A percentile compares a stretch with the other conserved stretches of the same genome.
phyloP scores from a whole-genome alignment of 2,797 vertebrate species.

The Gobionotothen gibberifrons region DNA sequence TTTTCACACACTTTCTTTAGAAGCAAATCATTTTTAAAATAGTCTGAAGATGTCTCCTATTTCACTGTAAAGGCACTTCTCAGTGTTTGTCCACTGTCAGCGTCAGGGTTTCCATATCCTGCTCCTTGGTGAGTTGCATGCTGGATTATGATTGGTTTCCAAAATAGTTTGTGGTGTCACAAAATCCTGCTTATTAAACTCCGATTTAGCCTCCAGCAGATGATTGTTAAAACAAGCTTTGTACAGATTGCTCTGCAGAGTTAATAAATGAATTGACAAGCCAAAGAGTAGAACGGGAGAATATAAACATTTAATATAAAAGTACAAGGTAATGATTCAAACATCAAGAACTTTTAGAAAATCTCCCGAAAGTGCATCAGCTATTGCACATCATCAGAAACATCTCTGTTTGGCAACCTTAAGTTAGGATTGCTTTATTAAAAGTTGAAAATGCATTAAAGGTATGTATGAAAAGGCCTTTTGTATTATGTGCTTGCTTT shows the following conservation, averaged over 20 bases:
- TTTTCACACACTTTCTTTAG: no score
- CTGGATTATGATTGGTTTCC: neutral
- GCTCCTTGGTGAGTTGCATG: neutral
- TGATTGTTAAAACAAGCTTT: neutral
- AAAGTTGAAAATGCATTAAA: neutral
- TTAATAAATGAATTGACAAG: no score
- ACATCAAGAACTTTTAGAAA: no score
- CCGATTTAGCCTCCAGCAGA: neutral
- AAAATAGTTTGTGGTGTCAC: neutral
- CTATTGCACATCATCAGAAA: no score
- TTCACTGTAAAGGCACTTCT: neutral
- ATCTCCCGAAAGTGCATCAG: neutral
- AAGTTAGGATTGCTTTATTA: neutral
- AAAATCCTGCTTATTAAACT: no score
- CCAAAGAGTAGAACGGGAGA: no score
- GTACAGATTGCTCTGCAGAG: no score
- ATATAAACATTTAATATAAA: no score
- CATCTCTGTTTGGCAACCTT: neutral
- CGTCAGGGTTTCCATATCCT: neutral
- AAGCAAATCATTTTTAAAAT: no score
- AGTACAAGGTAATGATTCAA: no score
- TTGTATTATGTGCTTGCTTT: no score
- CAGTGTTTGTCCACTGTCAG: neutral
- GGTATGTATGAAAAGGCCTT: neutral
- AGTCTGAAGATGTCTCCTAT: no score